Percentiles rank a stretch among this genome's conserved stretches.
Evolutionary conservation across 1,140 invertebrate species (phyloP).

Genomic region (Megalonaias nervosa): DNA sequence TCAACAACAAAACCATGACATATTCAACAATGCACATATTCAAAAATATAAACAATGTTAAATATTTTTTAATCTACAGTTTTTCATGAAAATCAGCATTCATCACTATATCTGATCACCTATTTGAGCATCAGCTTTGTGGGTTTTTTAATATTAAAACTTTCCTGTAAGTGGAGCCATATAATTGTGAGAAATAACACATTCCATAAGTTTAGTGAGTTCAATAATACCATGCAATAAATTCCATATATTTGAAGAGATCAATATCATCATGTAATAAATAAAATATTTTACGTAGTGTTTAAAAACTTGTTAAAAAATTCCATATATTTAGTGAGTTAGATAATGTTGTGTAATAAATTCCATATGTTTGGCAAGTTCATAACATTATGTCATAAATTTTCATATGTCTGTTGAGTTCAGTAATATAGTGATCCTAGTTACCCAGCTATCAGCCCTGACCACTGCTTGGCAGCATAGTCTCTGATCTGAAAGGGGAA

Average conservation of each 20-base stretch:
- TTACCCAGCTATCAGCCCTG: constrained; percentile 74
- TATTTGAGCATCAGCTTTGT: no score
- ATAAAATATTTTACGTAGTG: background rate
- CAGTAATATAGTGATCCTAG: constrained; percentile 12
- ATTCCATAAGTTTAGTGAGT: background rate
- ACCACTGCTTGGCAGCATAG: constrained; percentile 94
- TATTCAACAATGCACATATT: no score
- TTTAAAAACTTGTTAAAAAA: background rate
- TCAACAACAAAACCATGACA: no score
- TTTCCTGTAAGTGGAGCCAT: no score
- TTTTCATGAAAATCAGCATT: no score
- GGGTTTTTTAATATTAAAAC: no score
- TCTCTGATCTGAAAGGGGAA: constrained; percentile 79
- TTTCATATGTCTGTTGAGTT: background rate
- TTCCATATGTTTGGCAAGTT: background rate
- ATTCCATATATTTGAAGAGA: background rate
- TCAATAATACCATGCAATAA: background rate
- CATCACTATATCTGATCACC: no score
- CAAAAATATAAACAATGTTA: no score
- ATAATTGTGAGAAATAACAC: background rate
- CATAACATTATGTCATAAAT: background rate
- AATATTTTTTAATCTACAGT: no score
- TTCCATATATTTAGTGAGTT: background rate
- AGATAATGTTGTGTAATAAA: background rate
- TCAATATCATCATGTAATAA: background rate